These are phyloP conservation scores for Tauraco erythrolophus DNA, from an alignment of 2,113 vertebrate genomes.

Conservation along the genomic window DNA sequence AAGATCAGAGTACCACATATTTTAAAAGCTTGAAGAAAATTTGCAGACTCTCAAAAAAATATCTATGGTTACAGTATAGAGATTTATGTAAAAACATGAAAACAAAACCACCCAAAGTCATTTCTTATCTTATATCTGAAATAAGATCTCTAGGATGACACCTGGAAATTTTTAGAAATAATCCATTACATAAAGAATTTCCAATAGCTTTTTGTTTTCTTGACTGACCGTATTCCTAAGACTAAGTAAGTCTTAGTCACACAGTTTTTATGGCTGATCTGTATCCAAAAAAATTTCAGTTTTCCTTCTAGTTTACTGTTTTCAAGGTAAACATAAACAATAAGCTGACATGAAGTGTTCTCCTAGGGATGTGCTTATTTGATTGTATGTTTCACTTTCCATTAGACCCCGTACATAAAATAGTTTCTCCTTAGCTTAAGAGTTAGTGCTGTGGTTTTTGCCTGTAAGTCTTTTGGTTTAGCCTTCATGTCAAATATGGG, in stretches of 20 bases:
- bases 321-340: background rate
- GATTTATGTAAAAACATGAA: background rate
- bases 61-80: background rate
- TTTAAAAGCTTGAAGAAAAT: background rate
- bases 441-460: background rate
- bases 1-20: background rate
- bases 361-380: background rate
- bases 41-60: background rate
- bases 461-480: background rate
- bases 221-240: background rate
- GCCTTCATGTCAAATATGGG: background rate
- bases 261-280: background rate
- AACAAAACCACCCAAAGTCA: background rate
- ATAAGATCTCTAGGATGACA: background rate
- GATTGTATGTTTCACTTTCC: background rate
- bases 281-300: background rate
- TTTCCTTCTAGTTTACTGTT: background rate
- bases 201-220: background rate
- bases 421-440: background rate
- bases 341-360: background rate
- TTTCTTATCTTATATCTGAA: background rate
- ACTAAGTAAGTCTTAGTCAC: background rate
- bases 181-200: background rate
- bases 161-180: background rate
- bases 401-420: background rate